A percentile compares a stretch with the other conserved stretches of the same genome.
Evolutionary conservation across 2,113 vertebrate species (phyloP).

Genomic region (Gorsachius goisagi): DNA sequence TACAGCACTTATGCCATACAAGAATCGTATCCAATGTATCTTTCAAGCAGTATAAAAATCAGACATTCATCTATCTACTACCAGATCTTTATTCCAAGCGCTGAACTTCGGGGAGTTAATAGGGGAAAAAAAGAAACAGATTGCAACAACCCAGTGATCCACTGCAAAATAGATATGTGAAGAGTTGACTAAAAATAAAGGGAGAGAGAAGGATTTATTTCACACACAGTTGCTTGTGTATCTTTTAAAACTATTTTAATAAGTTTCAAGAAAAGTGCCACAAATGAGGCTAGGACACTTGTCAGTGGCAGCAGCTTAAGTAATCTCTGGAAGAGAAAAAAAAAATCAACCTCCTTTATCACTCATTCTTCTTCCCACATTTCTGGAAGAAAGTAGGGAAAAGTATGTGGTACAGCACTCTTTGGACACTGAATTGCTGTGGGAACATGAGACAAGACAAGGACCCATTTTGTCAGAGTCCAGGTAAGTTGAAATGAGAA

Average conservation of each 20-base stretch:
- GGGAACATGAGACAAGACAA: background rate
- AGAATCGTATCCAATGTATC: background rate
- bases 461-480: background rate
- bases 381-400: background rate
- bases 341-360: background rate
- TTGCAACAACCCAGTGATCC: background rate
- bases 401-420: background rate
- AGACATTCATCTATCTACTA: background rate
- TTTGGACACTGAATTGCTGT: background rate
- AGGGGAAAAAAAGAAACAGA: background rate
- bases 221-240: background rate
- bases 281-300: background rate
- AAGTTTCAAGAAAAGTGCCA: background rate
- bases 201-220: background rate
- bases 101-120: background rate
- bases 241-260: background rate
- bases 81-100: background rate
- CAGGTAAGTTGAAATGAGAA: background rate
- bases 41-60: background rate
- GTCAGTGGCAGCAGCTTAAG: background rate
- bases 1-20: background rate
- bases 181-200: background rate
- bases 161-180: background rate
- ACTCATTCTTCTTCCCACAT: background rate
- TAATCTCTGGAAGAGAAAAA: background rate